Conservation (phyloP, 1,140 invertebrate genomes). For the Ostrea denselamellosa region DNA sequence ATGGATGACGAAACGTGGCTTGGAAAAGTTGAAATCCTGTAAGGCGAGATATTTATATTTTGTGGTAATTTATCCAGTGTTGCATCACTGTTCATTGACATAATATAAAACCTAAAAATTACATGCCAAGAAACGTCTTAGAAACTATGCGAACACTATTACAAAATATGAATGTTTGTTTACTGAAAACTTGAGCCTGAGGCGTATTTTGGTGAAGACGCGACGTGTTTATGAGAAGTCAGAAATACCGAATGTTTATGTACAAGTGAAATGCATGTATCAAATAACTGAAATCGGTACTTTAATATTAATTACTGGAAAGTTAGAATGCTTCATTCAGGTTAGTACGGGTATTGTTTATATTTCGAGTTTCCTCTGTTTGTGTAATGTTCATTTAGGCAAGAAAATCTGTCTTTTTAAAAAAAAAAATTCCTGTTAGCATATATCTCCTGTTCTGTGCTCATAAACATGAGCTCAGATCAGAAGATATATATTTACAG, state of each 20-base stretch:
- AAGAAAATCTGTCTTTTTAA: too few species aligned
- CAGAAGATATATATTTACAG: too few species aligned
- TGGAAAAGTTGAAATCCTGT: conserved; percentile 44
- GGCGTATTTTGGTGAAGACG: conserved; percentile 16
- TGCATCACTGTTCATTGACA: not conserved
- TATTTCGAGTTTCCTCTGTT: conserved; percentile 31
- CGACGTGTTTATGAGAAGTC: not conserved
- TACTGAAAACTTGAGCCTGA: not conserved
- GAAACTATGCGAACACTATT: too few species aligned
- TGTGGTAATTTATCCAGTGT: not conserved
- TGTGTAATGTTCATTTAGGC: not conserved
- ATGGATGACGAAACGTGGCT: conserved; percentile 31
- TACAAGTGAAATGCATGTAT: not conserved
- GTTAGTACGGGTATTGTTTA: conserved; percentile 2
- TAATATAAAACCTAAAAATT: not conserved
- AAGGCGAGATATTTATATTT: not conserved
- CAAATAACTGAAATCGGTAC: not conserved
- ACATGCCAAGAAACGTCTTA: too few species aligned
- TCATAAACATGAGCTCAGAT: too few species aligned
- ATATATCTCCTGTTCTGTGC: too few species aligned
- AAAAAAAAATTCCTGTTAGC: too few species aligned
- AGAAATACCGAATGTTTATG: not conserved
- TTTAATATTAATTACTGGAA: not conserved
- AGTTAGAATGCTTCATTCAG: not conserved
- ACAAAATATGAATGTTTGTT: too few species aligned